Evolutionary conservation across 2,888 invertebrate species (phyloP).

Genomic region (Lithosia quadra): DNA sequence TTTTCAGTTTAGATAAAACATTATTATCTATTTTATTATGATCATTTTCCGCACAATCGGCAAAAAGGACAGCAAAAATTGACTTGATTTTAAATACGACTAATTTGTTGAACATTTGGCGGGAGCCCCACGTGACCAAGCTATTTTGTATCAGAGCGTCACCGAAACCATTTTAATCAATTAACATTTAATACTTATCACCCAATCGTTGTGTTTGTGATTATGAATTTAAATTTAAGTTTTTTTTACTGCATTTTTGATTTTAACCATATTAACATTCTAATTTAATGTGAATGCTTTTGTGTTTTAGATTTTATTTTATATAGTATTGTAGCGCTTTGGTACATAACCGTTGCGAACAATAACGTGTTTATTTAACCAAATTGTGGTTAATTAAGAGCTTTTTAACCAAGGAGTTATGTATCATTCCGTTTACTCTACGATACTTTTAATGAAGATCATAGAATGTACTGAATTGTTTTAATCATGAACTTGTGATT

Average conservation of each 20-base stretch:
- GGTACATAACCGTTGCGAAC: slow-evolving; percentile 74
- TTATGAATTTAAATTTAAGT: slow-evolving; percentile 73
- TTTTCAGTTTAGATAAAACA: slow-evolving; percentile 50
- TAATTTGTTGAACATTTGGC: slow-evolving; percentile 56
- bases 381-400: slow-evolving; percentile 15
- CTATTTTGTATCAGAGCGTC: slow-evolving; percentile 46
- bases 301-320: slow-evolving; percentile 64
- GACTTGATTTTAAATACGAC: slow-evolving; percentile 81
- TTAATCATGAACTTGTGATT: slow-evolving; percentile 86
- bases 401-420: slow-evolving; percentile 67
- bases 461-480: slow-evolving; percentile 66
- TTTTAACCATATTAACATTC: slow-evolving; percentile 85
- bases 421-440: slow-evolving; percentile 73
- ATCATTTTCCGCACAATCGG: slow-evolving; percentile 61
- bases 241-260: slow-evolving; percentile 79
- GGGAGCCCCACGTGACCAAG: slow-evolving; percentile 46
- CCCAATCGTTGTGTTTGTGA: slow-evolving; percentile 70
- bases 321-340: slow-evolving; percentile 65
- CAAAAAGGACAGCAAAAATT: slow-evolving; percentile 69
- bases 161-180: slow-evolving; percentile 77
- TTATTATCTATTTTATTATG: slow-evolving; percentile 40
- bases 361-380: slow-evolving; percentile 17
- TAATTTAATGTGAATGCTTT: slow-evolving; percentile 77
- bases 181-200: slow-evolving; percentile 73
- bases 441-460: slow-evolving; percentile 57